A percentile compares a stretch with the other conserved stretches of the same genome.
Conservation (phyloP, 2,888 invertebrate species). For the Chorisops tibialis region DNA sequence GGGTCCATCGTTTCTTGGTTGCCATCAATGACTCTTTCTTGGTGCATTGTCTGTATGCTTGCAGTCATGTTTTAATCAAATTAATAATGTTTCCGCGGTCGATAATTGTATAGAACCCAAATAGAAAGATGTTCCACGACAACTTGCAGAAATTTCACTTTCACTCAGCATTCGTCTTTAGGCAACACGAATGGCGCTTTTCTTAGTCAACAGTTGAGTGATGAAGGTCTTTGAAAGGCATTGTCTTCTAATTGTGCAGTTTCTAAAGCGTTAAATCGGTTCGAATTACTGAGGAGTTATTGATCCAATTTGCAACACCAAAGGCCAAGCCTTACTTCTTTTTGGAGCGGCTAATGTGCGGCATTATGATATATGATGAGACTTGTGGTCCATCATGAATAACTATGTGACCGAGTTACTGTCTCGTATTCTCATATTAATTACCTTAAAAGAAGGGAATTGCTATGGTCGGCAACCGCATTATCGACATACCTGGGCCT, state of each 20-base stretch:
- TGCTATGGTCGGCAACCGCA: conserved; percentile 8
- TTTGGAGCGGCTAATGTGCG: background rate
- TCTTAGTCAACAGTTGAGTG: background rate
- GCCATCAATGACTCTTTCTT: too few species aligned
- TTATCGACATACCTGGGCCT: conserved; percentile 7
- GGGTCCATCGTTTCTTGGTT: too few species aligned
- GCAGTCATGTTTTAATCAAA: too few species aligned
- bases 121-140: conserved; percentile 4
- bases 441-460: background rate
- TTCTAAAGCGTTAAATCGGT: conserved; percentile 3
- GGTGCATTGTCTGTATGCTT: too few species aligned
- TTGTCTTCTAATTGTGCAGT: background rate
- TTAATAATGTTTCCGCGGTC: background rate
- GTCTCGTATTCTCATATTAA: background rate
- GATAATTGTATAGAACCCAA: conserved; percentile 3
- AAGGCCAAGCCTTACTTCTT: conserved; percentile 3
- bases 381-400: background rate
- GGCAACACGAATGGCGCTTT: background rate
- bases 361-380: conserved; percentile 1
- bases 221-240: background rate
- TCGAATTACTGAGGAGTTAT: conserved; percentile 7
- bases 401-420: background rate
- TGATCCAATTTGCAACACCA: conserved; percentile 4
- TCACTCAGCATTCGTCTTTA: background rate
- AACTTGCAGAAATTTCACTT: conserved; percentile 9